Base-by-base conservation (phyloP, 35 echinoderm and acorn worm species). In the Chiridota heheva region DNA sequence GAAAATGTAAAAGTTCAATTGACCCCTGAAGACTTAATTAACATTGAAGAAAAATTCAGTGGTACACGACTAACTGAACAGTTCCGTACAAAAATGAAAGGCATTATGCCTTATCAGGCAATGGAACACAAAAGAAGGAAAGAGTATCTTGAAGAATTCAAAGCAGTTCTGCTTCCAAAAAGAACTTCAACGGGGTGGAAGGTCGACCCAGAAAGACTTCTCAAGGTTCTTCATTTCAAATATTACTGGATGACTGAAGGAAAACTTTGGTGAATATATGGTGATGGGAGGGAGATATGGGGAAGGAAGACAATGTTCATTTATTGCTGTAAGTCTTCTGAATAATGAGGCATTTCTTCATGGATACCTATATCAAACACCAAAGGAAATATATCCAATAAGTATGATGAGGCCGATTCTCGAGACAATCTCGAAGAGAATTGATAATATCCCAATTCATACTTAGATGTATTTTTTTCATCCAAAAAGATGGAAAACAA, bases 161-260 rank as follows among this genome's bases (percentile, higher is more conserved):
- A 30, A 22, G 67, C 67, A 41, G 67, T 84, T 3, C 15, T 83
- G 25, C 26, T 58, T 12, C 81, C 81, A 36, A 68, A 61, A 69
- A 46, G 81, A 67, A 83, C 81, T 5, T 67, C 81, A 30, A 83
- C 81, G 20, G 81, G 81, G 30, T 83, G 59, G 78, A 45, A 27
- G 20, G 46, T 81, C 45, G 78, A 81, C 59, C 78, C 78, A 40
- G 78, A 64, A 26, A 32, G 57, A 26, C 36, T 81, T 16, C 38
- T 81, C 10, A 31, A 81, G 44, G 59, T 81, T 5, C 37, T 81
- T 1, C 38, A 41, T 17, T 81, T 81, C 38, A 81, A 42, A 65
- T 81, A 81, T 42, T 59, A 29, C 3, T 18, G n/a, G 10, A 18
- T 40, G 6, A 8, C 40, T 4, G 28, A 36, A 70, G 7, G 20